phyloP scores from a whole-genome alignment of 2,888 invertebrate genomes.

The Melanostoma mellinum region DNA sequence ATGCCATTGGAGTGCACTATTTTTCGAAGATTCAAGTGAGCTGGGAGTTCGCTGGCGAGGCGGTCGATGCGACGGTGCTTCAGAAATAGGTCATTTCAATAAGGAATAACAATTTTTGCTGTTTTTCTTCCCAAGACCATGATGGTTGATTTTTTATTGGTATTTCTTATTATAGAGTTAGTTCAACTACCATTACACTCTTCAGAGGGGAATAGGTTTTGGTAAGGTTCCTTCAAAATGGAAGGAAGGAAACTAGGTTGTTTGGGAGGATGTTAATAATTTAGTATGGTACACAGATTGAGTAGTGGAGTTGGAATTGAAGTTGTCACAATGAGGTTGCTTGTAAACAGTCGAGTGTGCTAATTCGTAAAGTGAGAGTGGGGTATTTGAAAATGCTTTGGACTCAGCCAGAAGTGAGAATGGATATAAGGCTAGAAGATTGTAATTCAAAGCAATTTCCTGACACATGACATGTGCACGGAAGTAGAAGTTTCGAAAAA shows the following conservation, averaged over 20 bases:
- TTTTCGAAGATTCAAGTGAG: slow-evolving; percentile 38
- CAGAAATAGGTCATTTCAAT: slow-evolving; percentile 62
- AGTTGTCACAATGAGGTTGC: slow-evolving; percentile 63
- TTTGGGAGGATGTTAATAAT: slow-evolving; percentile 66
- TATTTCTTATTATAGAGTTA: slow-evolving; percentile 20
- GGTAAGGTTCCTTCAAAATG: slow-evolving; percentile 5
- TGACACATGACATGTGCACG: too few species aligned
- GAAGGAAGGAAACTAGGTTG: slow-evolving; percentile 54
- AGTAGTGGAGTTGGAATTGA: slow-evolving; percentile 50
- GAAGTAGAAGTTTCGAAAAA: too few species aligned
- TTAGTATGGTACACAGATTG: slow-evolving; percentile 42
- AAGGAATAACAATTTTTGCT: slow-evolving; percentile 35
- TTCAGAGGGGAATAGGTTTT: slow-evolving; percentile 1
- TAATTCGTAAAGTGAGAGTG: slow-evolving; percentile 36
- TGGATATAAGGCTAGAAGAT: too few species aligned
- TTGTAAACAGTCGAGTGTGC: slow-evolving; percentile 48
- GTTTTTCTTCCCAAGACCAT: slow-evolving; percentile 6
- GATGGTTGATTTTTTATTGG: slow-evolving; percentile 27
- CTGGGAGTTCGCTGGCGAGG: neutral
- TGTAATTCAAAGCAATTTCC: too few species aligned
- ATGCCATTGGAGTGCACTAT: slow-evolving; percentile 51
- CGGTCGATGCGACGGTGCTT: neutral
- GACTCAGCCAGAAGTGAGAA: neutral
- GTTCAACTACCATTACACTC: slow-evolving; percentile 31
- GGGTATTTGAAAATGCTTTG: slow-evolving; percentile 19